These are phyloP conservation scores for Sebastes miniatus DNA, from an alignment of 2,797 vertebrate genomes.

Conservation along the genomic window DNA sequence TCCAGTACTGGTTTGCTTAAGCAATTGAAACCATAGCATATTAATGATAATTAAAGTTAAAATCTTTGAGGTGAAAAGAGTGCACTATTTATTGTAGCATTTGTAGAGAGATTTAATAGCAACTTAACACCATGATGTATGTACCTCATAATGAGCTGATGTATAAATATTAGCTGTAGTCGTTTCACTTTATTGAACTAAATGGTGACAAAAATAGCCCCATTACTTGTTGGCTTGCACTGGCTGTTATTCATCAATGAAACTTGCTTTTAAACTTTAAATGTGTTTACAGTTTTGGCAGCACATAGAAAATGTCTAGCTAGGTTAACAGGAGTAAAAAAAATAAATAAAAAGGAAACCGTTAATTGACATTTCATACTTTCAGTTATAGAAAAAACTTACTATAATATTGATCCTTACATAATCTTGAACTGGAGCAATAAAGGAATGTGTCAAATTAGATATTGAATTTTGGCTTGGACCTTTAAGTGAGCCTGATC, in stretches of 20 bases:
- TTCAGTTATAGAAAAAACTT: neutral
- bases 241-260: neutral
- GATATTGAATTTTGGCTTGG: neutral
- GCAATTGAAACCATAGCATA: neutral
- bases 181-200: too few relatives aligned
- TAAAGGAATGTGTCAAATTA: neutral
- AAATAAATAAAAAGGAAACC: neutral
- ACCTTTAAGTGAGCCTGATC: neutral
- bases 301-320: neutral
- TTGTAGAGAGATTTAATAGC: neutral
- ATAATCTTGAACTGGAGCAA: neutral
- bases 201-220: too few relatives aligned
- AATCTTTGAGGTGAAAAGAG: neutral
- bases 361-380: neutral
- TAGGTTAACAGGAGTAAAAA: neutral
- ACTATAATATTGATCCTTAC: too few relatives aligned
- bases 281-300: neutral
- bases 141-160: neutral
- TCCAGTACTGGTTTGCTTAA: neutral
- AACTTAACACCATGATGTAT: neutral
- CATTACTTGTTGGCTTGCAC: too few relatives aligned
- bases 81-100: neutral
- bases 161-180: neutral
- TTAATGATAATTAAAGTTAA: neutral
- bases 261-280: neutral